Base-by-base conservation (phyloP, 2,888 invertebrate species). In the Cyrtodaria siliqua region DNA sequence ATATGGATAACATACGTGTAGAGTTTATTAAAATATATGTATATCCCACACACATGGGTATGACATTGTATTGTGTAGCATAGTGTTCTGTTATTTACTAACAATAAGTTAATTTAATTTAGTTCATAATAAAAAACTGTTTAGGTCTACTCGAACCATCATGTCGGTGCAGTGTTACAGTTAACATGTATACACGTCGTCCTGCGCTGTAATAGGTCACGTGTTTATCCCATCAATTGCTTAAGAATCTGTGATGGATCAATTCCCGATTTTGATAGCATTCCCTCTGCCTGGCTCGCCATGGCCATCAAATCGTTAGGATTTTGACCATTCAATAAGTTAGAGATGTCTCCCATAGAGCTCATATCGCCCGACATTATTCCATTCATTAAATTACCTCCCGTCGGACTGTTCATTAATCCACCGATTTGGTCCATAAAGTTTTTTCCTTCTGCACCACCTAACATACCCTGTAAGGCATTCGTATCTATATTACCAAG, bases 261-360 rank as follows among this genome's bases (percentile, higher is more conserved):
- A 16, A 78, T 64, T 6, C 78, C 78, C 6, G 78, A 61, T 12
- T 59, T 44, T 16, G 78, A 60, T 29, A 80, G 38, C 14, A 80
- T 38, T 0, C 80, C 67, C 47, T 73, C 66, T 16, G 80, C 80
- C 52, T 80, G 80, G 26, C 70, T 53, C 16, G 76, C 76, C 70
- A 80, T 50, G 2, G 40, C 20, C 18, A 50, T 44, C 9, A 80
- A 38, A 14, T 76, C 67, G 1, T 29, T 47, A 3, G 64, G 40
- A 44, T 69, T 60, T 44, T 63, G 40, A 42, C 70, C 59, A 18
- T 60, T 26, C 50, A 80, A 29, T 0, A 76, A 23, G 27, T 50
- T 73, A 52, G 60, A 53, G 0, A 80, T 66, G 20, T 61, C 61
- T 1, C 57, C 44, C 29, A 59, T 38, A 18, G 76, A 62, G 47